Evolutionary conservation across 2,113 vertebrate species (phyloP).

Genomic region (Heterotilapia buettikoferi): DNA sequence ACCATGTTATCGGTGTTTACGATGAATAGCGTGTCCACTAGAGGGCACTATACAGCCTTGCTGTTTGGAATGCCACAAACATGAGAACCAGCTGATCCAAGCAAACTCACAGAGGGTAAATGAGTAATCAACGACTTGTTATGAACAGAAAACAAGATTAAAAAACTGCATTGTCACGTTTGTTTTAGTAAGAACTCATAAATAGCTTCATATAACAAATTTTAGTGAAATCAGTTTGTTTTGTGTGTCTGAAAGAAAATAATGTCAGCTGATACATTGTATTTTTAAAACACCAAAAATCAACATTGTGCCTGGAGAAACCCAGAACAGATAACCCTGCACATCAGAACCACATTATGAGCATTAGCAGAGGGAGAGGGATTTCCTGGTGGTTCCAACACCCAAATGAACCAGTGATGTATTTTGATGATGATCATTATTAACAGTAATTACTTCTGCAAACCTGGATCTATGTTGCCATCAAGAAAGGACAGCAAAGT

Average conservation of each 20-base stretch:
- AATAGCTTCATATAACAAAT: neutral
- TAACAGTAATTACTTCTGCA: neutral
- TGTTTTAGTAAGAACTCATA: rapidly evolving
- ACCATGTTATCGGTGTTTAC: too few relatives aligned
- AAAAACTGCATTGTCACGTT: rapidly evolving
- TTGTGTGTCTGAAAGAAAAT: neutral
- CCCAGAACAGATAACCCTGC: neutral
- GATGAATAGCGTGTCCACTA: too few relatives aligned
- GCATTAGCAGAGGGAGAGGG: neutral
- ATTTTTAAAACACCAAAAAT: neutral
- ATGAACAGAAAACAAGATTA: neutral
- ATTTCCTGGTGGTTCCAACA: rapidly evolving
- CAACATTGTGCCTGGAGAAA: neutral
- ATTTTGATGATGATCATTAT: neutral
- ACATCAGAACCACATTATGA: neutral
- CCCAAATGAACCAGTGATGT: neutral
- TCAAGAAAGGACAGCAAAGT: neutral
- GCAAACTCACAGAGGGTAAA: too few relatives aligned
- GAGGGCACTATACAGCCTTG: too few relatives aligned
- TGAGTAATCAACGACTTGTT: neutral
- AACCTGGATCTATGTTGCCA: neutral
- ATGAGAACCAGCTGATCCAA: too few relatives aligned
- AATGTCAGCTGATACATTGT: neutral
- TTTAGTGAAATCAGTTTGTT: neutral
- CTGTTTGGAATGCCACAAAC: too few relatives aligned